Percentiles rank a stretch among this genome's conserved stretches.
phyloP scores from a whole-genome alignment of 2,888 invertebrate species.

The Clunio marinus region DNA sequence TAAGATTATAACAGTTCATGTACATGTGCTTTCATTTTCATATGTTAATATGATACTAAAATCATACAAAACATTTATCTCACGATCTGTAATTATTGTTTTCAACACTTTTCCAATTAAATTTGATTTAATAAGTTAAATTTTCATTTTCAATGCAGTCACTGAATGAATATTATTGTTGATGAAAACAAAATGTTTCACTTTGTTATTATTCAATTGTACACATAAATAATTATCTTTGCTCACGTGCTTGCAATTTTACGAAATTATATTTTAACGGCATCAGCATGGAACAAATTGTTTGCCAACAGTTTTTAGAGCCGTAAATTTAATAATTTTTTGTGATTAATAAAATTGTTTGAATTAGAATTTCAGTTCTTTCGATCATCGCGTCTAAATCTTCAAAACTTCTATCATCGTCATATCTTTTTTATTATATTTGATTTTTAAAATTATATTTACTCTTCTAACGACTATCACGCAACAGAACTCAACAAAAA shows the following conservation, averaged over 20 bases:
- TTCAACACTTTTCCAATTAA: conserved; percentile 26
- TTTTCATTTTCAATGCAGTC: conserved; percentile 11
- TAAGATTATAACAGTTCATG: too few relatives aligned
- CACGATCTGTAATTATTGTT: too few relatives aligned
- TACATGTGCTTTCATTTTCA: too few relatives aligned
- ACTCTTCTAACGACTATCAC: conserved; percentile 36
- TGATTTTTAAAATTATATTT: conserved; percentile 39
- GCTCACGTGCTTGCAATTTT: too few relatives aligned
- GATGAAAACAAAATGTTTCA: conserved; percentile 6
- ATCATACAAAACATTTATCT: too few relatives aligned
- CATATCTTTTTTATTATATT: conserved; percentile 35
- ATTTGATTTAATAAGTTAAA: neutral
- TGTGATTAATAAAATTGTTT: too few relatives aligned
- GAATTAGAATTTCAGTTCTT: too few relatives aligned
- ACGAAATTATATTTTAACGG: too few relatives aligned
- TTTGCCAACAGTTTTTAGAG: too few relatives aligned
- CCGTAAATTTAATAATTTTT: too few relatives aligned
- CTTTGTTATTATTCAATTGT: conserved; percentile 29
- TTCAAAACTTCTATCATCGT: conserved; percentile 16
- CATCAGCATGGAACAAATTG: too few relatives aligned
- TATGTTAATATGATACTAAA: too few relatives aligned
- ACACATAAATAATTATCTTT: neutral
- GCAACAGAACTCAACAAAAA: conserved; percentile 39
- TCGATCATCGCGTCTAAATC: neutral
- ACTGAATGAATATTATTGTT: conserved; percentile 18